Conservation (phyloP, 2,888 invertebrate species). For the Pheosia tremula region DNA sequence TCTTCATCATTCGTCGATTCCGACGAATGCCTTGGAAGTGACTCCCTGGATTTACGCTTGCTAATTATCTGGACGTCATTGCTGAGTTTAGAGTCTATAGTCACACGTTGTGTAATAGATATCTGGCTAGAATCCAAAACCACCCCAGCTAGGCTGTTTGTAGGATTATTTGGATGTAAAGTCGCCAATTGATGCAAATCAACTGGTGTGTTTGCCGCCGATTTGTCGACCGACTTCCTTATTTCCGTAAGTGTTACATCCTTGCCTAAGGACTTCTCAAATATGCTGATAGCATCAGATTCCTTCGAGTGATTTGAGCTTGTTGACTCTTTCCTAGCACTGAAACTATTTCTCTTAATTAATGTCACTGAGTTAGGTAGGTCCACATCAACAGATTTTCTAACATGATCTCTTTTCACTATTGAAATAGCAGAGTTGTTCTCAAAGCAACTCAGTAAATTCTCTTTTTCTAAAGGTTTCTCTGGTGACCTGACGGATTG, state of each 20-base stretch:
- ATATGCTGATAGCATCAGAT: slow-evolving; percentile 78
- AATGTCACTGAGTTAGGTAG: slow-evolving; percentile 77
- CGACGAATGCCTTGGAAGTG: slow-evolving; percentile 64
- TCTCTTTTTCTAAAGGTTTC: slow-evolving; percentile 74
- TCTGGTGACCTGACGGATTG: slow-evolving; percentile 77
- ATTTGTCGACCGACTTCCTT: slow-evolving; percentile 76
- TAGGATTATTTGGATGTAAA: slow-evolving; percentile 63
- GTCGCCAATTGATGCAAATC: slow-evolving; percentile 74
- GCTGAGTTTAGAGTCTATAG: slow-evolving; percentile 48
- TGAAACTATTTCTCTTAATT: slow-evolving; percentile 77
- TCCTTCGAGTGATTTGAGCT: slow-evolving; percentile 77
- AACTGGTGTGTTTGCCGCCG: slow-evolving; percentile 53
- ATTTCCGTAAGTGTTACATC: slow-evolving; percentile 81
- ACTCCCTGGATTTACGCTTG: slow-evolving; percentile 66
- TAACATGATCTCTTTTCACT: slow-evolving; percentile 76
- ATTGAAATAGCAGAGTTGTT: slow-evolving; percentile 82
- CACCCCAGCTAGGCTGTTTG: slow-evolving; percentile 53
- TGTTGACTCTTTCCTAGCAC: slow-evolving; percentile 77
- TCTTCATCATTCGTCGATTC: slow-evolving; percentile 67
- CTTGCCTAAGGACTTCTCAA: slow-evolving; percentile 79
- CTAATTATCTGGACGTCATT: slow-evolving; percentile 59
- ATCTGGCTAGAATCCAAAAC: slow-evolving; percentile 72
- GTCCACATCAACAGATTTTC: slow-evolving; percentile 78
- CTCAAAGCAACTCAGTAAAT: slow-evolving; percentile 79
- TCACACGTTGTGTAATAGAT: slow-evolving; percentile 68